Conservation (phyloP, 2,113 vertebrate species). For the Xenopus borealis region DNA sequence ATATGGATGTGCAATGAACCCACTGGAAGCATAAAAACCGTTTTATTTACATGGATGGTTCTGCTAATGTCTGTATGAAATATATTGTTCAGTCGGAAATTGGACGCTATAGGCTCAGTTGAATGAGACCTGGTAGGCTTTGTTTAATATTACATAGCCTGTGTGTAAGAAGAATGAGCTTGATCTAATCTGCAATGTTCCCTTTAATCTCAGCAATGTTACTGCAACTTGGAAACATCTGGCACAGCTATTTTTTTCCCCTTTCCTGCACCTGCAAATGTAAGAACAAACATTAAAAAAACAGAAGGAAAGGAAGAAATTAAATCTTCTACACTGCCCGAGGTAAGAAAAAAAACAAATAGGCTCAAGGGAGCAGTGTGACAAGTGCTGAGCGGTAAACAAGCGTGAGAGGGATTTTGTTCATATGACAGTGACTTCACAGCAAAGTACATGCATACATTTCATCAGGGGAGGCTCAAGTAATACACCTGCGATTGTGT, state of each 20-base stretch:
- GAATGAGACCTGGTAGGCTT: slow-evolving; percentile 48
- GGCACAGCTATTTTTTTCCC: slow-evolving; percentile 55
- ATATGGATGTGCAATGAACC: slow-evolving; percentile 20
- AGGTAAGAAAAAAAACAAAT: slow-evolving; percentile 52
- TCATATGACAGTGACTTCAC: slow-evolving; percentile 74
- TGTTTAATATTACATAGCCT: slow-evolving; percentile 55
- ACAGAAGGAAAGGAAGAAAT: slow-evolving; percentile 66
- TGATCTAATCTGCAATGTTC: slow-evolving; percentile 54
- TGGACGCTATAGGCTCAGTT: slow-evolving; percentile 48
- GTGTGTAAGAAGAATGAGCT: slow-evolving; percentile 41
- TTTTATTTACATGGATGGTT: slow-evolving; percentile 40
- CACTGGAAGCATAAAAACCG: not conserved
- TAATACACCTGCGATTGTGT: not conserved
- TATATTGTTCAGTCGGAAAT: slow-evolving; percentile 41
- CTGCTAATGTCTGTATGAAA: slow-evolving; percentile 46
- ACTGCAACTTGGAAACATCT: slow-evolving; percentile 66
- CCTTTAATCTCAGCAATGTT: slow-evolving; percentile 60
- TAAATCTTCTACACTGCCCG: slow-evolving; percentile 65
- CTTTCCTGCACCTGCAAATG: slow-evolving; percentile 71
- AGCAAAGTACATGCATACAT: slow-evolving; percentile 68
- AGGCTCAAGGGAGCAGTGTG: slow-evolving; percentile 72
- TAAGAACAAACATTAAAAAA: slow-evolving; percentile 63
- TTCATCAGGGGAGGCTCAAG: slow-evolving; percentile 58
- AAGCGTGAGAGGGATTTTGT: slow-evolving; percentile 77
- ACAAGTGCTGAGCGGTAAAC: slow-evolving; percentile 77